These are phyloP conservation scores for Netelia inedita DNA, from an alignment of 2,888 invertebrate species.

Conservation along the genomic window DNA sequence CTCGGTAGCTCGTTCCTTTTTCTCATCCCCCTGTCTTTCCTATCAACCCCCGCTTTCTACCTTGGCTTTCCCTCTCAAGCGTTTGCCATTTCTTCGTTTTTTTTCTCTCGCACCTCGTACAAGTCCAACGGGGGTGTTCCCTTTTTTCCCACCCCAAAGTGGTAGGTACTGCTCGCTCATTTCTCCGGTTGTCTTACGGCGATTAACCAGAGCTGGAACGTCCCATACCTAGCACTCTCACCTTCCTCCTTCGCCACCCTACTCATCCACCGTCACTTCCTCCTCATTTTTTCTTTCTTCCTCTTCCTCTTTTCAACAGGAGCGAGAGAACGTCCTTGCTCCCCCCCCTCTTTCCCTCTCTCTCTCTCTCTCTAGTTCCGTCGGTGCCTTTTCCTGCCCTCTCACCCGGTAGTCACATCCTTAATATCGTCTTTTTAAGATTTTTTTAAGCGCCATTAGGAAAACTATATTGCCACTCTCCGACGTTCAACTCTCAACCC, in stretches of 20 bases:
- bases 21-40: slow-evolving; percentile 31
- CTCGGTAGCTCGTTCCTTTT: slow-evolving; percentile 53
- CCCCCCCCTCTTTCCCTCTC: slow-evolving; percentile 48
- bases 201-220: slow-evolving; percentile 83
- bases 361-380: slow-evolving; percentile 68
- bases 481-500: slow-evolving; percentile 66
- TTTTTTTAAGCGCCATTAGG: slow-evolving; percentile 85
- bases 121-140: slow-evolving; percentile 19
- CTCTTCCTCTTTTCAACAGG: slow-evolving; percentile 44
- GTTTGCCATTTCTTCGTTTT: slow-evolving; percentile 42
- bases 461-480: slow-evolving; percentile 84
- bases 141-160: slow-evolving; percentile 68
- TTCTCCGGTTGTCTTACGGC: slow-evolving; percentile 85
- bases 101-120: slow-evolving; percentile 64
- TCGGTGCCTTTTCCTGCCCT: slow-evolving; percentile 72
- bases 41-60: slow-evolving; percentile 28
- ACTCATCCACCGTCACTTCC: slow-evolving; percentile 66
- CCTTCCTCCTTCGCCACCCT: slow-evolving; percentile 49
- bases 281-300: slow-evolving; percentile 65
- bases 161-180: slow-evolving; percentile 83
- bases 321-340: slow-evolving; percentile 44
- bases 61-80: slow-evolving; percentile 58
- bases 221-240: slow-evolving; percentile 66
- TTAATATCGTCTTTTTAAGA: slow-evolving; percentile 85
- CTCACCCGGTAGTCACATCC: slow-evolving; percentile 82